Percentiles rank a stretch among this genome's conserved stretches.
phyloP scores from a whole-genome alignment of 2,797 vertebrate species.

The Protosalanx chinensis region DNA sequence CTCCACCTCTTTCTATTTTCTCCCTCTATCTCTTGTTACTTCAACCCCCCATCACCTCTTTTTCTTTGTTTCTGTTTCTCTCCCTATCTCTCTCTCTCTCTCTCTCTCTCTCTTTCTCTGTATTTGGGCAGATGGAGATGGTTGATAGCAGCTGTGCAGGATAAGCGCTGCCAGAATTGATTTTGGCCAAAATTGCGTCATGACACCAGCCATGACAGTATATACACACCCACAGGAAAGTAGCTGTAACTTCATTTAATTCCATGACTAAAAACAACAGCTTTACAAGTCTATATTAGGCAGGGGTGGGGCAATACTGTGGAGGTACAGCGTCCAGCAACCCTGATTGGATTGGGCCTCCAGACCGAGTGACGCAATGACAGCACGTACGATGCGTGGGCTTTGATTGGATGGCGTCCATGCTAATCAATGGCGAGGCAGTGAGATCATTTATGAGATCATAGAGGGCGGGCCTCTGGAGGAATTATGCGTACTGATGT shows the following conservation, averaged over 20 bases:
- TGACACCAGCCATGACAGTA: neutral
- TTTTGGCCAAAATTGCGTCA: conserved; percentile 7
- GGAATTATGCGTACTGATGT: conserved; percentile 36
- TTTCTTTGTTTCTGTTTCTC: neutral
- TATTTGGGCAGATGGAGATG: conserved; percentile 12
- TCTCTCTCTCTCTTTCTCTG: neutral
- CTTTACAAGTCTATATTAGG: conserved; percentile 65
- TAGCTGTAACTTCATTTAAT: neutral
- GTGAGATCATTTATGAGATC: neutral
- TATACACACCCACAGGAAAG: too few species aligned
- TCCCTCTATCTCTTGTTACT: neutral
- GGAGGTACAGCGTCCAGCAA: neutral
- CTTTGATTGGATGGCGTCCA: conserved; percentile 54
- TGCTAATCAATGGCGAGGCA: conserved; percentile 51
- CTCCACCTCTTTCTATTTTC: neutral
- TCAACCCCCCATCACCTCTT: neutral
- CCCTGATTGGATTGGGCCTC: conserved; percentile 52
- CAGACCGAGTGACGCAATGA: conserved; percentile 59
- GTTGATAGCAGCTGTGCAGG: conserved; percentile 7
- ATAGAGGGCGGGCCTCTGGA: conserved; percentile 20
- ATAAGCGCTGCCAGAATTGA: conserved; percentile 3
- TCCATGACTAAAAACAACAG: conserved; percentile 24
- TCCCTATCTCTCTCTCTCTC: conserved; percentile 10
- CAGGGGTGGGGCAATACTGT: conserved; percentile 37
- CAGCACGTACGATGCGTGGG: conserved; percentile 35